Base-by-base conservation (phyloP, 2,113 vertebrate species). In the Cebus imitator region DNA sequence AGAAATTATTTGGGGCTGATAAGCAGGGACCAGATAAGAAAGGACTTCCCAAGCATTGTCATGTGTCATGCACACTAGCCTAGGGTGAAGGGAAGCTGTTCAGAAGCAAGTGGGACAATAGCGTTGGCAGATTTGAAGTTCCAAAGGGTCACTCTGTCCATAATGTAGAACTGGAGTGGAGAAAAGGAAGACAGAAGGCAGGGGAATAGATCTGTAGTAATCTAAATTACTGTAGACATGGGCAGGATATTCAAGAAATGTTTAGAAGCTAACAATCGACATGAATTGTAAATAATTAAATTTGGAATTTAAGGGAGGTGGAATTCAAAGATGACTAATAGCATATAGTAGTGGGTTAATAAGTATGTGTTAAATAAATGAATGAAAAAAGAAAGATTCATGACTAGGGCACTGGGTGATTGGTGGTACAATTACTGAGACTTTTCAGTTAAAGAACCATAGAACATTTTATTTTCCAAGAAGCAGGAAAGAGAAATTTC, bases 401-500 rank as follows among this genome's bases (percentile, higher is more conserved):
- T 61, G 48, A 66, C 76, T 78, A 43, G 12, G n/a, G 20, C 18
- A 58, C 8, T 76, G 16, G 21, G 21, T 70, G 37, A 75, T 84
- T 95, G 25, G 55, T 50, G 21, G 43, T 80, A 2, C 12, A 95
- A 30, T 75, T 35, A 70, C 11, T 83, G 61, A 90, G 35, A 0
- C 13, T 90, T 93, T 95, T 90, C 5, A 4, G 30, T 76, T 64
- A 85, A 88, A 94, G 37, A 81, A 73, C 64, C 14, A 80, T 25
- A 73, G 83, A 66, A 85, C 87, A 91, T 68, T 55, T 81, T 79
- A 72, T 72, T 82, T 91, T 64, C 30, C 84, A 81, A 55, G 37
- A 45, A 88, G 37, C 10, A 86, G 21, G 61, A 52, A 95, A 85
- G 27, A 93, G 21, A 90, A 93, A 91, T 92, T 93, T 45, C 45